Evolutionary conservation across 2,888 invertebrate species (phyloP).

Genomic region (Drosophila algonquin): DNA sequence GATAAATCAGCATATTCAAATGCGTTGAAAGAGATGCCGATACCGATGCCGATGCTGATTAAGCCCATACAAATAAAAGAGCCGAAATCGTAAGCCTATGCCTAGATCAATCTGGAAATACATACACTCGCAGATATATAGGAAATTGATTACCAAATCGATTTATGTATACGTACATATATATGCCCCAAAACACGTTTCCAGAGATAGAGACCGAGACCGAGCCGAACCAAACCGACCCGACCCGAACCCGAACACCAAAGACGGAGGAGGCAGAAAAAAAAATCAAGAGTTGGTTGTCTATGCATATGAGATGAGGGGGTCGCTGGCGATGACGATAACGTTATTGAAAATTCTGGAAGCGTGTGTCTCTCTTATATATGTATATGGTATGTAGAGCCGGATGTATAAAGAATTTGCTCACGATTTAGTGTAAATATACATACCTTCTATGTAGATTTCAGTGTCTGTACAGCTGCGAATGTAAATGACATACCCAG

Average conservation of each 20-base stretch:
- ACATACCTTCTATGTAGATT: slow-evolving; percentile 30
- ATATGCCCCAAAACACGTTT: slow-evolving; percentile 64
- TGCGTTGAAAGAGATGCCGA: slow-evolving; percentile 47
- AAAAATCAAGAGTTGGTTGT: slow-evolving; percentile 52
- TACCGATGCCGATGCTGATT: slow-evolving; percentile 35
- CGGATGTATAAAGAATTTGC: slow-evolving; percentile 57
- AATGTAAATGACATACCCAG: slow-evolving; percentile 66
- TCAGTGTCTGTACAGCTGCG: slow-evolving; percentile 52
- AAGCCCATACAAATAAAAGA: slow-evolving; percentile 26
- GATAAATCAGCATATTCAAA: slow-evolving; percentile 52
- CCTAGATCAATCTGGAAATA: slow-evolving; percentile 38
- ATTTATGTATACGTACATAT: slow-evolving; percentile 7
- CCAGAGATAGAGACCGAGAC: slow-evolving; percentile 15
- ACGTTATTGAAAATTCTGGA: slow-evolving; percentile 65
- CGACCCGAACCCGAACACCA: background rate
- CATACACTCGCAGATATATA: slow-evolving; percentile 11
- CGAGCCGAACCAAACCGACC: slow-evolving; percentile 4
- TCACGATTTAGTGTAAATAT: slow-evolving; percentile 35
- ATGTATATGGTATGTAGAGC: slow-evolving; percentile 22
- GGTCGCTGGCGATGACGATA: slow-evolving; percentile 41
- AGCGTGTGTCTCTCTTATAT: slow-evolving; percentile 47
- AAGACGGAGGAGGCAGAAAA: background rate
- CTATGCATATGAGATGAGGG: slow-evolving; percentile 62
- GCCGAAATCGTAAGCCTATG: slow-evolving; percentile 25
- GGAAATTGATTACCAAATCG: slow-evolving; percentile 43